These are phyloP conservation scores for Patella caerulea DNA, from an alignment of 2,888 invertebrate genomes.

Conservation along the genomic window DNA sequence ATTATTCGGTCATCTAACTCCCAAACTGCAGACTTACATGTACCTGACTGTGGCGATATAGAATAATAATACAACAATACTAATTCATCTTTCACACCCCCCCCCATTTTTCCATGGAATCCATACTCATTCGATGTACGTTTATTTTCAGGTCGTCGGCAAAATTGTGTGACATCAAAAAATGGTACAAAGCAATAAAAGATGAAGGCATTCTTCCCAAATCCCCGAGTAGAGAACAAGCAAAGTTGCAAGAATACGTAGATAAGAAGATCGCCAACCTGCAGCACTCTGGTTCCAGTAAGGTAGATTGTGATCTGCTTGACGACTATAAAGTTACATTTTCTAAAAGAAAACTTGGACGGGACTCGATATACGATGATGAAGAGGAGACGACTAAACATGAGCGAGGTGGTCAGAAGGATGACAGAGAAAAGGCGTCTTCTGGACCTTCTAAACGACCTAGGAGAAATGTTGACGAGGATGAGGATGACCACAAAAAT, in stretches of 20 bases:
- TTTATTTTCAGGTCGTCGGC: constrained; percentile 14
- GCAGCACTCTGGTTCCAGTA: constrained; percentile 25
- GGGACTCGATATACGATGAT: constrained; percentile 1
- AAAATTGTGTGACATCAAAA: constrained; percentile 42
- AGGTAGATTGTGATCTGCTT: constrained; percentile 41
- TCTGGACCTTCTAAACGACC: constrained; percentile 13
- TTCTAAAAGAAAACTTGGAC: background rate
- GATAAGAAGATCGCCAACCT: constrained; percentile 38
- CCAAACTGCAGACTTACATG: too few species aligned
- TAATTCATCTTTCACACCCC: too few species aligned
- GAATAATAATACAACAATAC: too few species aligned
- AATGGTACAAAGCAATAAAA: constrained; percentile 52
- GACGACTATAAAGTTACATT: constrained; percentile 36
- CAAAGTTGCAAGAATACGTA: constrained; percentile 36
- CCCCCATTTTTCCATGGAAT: too few species aligned
- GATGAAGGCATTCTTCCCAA: constrained; percentile 43
- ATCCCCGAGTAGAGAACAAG: constrained; percentile 36
- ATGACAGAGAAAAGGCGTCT: constrained; percentile 8
- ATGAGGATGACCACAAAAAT: background rate
- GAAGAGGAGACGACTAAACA: background rate
- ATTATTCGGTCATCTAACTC: too few species aligned
- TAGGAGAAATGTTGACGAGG: background rate
- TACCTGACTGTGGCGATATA: too few species aligned
- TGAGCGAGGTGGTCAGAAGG: background rate
- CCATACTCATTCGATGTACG: too few species aligned